A percentile compares a stretch with the other conserved stretches of the same genome.
Evolutionary conservation across 2,113 vertebrate genomes (phyloP).

Genomic region (Eptatretus burgeri): DNA sequence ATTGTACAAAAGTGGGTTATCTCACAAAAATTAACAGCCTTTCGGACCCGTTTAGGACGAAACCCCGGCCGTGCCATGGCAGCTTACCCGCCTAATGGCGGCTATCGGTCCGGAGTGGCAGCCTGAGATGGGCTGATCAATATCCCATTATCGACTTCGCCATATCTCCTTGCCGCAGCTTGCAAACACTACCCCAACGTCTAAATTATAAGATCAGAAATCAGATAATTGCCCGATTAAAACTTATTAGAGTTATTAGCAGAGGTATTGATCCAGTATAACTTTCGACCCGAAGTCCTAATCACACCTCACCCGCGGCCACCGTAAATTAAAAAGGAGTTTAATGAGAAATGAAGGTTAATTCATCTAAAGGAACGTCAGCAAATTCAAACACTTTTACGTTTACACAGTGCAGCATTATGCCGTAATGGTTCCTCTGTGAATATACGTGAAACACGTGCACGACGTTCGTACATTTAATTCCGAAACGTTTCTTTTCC

Average conservation of each 20-base stretch:
- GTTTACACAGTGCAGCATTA: not conserved
- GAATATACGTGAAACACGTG: constrained; percentile 2
- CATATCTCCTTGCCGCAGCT: constrained; percentile 72
- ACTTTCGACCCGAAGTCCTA: constrained; percentile 25
- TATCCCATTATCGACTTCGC: constrained; percentile 61
- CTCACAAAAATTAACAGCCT: constrained; percentile 47
- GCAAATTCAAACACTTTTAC: constrained; percentile 5
- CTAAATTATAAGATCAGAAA: constrained; percentile 73
- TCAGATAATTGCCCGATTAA: constrained; percentile 81
- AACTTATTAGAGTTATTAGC: constrained; percentile 71
- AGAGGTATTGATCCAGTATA: constrained; percentile 35
- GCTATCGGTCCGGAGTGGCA: constrained; percentile 29
- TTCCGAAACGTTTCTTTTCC: not conserved
- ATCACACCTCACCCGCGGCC: not conserved
- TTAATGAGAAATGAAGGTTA: constrained; percentile 7
- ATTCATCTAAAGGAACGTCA: constrained; percentile 3
- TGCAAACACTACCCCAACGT: constrained; percentile 45
- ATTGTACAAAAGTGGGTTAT: constrained; percentile 56
- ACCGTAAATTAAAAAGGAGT: constrained; percentile 6
- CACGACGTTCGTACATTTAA: not conserved
- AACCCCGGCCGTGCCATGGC: constrained; percentile 38
- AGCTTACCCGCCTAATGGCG: constrained; percentile 28
- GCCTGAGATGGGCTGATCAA: constrained; percentile 33
- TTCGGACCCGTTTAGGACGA: constrained; percentile 48
- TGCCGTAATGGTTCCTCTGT: not conserved